These are phyloP conservation scores for Heliconius himera DNA, from an alignment of 1,140 invertebrate species.

Conservation along the genomic window DNA sequence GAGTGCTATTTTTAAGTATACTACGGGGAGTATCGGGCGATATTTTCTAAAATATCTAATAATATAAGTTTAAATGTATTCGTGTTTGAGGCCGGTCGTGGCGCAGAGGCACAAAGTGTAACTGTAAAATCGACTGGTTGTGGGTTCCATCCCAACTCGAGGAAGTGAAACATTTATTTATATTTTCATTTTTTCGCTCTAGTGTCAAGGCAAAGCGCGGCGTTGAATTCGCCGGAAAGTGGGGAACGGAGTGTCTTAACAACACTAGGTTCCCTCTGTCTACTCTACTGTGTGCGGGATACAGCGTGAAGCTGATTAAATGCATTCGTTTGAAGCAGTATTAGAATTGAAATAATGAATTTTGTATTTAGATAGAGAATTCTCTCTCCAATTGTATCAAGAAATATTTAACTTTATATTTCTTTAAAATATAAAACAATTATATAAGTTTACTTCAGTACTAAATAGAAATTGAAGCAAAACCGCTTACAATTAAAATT, in stretches of 20 bases:
- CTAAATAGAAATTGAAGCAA: background rate
- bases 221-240: too few relatives aligned
- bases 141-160: too few relatives aligned
- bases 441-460: too few relatives aligned
- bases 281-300: too few relatives aligned
- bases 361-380: background rate
- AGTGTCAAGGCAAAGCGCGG: too few relatives aligned
- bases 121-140: too few relatives aligned
- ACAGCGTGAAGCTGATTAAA: background rate
- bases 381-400: background rate
- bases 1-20: slow-evolving; percentile 31
- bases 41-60: slow-evolving; percentile 21
- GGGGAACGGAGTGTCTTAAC: too few relatives aligned
- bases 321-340: slow-evolving; percentile 16
- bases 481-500: background rate
- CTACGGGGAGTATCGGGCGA: slow-evolving; percentile 18
- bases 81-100: background rate
- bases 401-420: background rate
- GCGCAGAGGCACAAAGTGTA: too few relatives aligned
- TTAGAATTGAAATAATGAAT: background rate
- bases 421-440: too few relatives aligned
- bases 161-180: too few relatives aligned
- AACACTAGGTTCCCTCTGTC: too few relatives aligned
- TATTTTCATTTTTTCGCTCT: too few relatives aligned
- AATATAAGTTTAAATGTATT: slow-evolving; percentile 25